Evolutionary conservation across 2,797 vertebrate species (phyloP), one percentile per base, ranked within the genome.

Genomic region (Platyrinchus mystaceus): DNA sequence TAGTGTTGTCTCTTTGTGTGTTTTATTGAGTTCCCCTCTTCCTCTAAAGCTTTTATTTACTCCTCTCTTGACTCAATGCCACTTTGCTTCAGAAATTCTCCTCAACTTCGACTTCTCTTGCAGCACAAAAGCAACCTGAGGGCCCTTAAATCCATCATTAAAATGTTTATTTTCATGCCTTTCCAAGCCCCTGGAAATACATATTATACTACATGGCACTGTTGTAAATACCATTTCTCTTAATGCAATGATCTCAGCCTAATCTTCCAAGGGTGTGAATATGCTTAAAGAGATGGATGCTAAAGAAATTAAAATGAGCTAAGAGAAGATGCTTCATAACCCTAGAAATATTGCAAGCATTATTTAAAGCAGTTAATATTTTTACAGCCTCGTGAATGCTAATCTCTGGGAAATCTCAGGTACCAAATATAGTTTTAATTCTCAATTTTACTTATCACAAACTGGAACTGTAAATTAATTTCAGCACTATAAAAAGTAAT

Each of bases 341-440:
- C 63, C 94, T 82, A 37, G 75, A 97, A 91, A 97, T 96, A 94
- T 76, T 78, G 83, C 71, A 91, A 80, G 67, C 50, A 89, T 95
- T 96, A 97, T 96, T 97, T 97, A 97, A 95, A 84, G 89, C 7
- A 94, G 63, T 93, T 97, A 95, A 94, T 95, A 94, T 96, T 97
- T 97, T 97, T 89, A 93, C 76, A 95, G 89, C 75, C 95, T 91
- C 17, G 10, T 91, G 95, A 68, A 85, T 95, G 83, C 75, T 96
- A 96, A 97, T 96, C 83, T 96, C 95, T 60, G 28, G 71, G 89
- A 95, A 95, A 92, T 89, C 80, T 87, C 85, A 94, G 68, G 87
- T 85, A 94, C 64, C 91, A 95, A 97, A 97, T 95, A 90, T 75
- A 95, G 91, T 93, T 97, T 97, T 96, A 95, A 82, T 94, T 97